Conservation (phyloP, 35 echinoderm and acorn worm genomes). For the Patiria miniata region DNA sequence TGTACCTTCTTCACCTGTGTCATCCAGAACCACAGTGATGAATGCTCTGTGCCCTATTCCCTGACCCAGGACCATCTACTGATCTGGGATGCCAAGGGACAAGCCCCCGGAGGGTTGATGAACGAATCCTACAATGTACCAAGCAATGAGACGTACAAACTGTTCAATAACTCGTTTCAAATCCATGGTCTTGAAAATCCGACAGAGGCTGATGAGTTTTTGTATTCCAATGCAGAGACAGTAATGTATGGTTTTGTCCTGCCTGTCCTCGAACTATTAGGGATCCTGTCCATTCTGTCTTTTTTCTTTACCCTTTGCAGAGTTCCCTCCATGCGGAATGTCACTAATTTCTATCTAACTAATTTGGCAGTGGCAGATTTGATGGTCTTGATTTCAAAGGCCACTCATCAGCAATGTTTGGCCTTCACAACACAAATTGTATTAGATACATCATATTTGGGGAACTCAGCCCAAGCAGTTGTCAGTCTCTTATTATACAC, state of each 20-base stretch:
- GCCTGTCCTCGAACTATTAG: not conserved
- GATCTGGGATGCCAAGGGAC: no score
- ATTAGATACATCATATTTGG: not conserved
- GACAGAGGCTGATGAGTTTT: no score
- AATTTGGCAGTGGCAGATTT: not conserved
- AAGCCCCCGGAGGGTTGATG: no score
- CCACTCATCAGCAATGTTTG: not conserved
- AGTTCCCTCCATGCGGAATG: not conserved
- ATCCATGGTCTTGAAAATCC: no score
- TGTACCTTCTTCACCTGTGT: no score
- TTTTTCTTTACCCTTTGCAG: not conserved
- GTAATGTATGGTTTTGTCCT: not conserved
- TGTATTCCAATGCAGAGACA: no score
- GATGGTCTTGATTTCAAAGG: not conserved
- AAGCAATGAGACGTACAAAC: no score
- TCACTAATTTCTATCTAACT: slow-evolving; percentile 7
- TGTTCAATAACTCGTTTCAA: no score
- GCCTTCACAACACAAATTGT: not conserved
- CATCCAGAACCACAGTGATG: no score
- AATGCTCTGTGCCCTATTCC: no score
- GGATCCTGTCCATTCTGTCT: not conserved
- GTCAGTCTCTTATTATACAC: not conserved
- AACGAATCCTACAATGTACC: no score
- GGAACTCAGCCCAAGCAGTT: not conserved
- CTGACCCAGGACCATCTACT: no score